Conservation (phyloP, 2,888 invertebrate species). For the Aelia acuminata region DNA sequence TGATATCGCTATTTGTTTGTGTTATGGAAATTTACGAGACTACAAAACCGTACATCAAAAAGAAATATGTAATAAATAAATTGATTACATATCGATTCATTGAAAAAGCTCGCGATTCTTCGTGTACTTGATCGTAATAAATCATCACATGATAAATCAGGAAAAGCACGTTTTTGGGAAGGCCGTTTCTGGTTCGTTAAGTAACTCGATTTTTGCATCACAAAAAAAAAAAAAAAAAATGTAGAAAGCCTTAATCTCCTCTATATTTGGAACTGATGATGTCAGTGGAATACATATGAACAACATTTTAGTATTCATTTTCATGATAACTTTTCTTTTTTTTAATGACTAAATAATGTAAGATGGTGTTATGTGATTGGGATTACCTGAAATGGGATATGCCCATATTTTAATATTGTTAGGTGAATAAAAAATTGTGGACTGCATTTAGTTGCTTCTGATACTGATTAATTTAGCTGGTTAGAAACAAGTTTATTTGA, state of each 20-base stretch:
- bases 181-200: not conserved
- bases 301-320: not conserved
- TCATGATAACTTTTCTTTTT: not conserved
- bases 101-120: not conserved
- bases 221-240: not conserved
- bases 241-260: not conserved
- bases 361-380: not conserved
- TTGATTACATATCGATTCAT: conserved; percentile 8
- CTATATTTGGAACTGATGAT: not conserved
- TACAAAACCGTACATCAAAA: conserved; percentile 38
- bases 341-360: not conserved
- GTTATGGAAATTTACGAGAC: conserved; percentile 28
- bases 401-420: too few species aligned
- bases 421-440: too few species aligned
- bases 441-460: too few species aligned
- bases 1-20: conserved; percentile 30
- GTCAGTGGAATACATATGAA: not conserved
- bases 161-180: not conserved
- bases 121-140: not conserved
- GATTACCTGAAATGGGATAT: too few species aligned
- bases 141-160: not conserved
- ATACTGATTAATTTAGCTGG: too few species aligned
- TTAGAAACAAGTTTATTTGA: too few species aligned
- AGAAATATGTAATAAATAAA: conserved; percentile 15
- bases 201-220: not conserved